Evolutionary conservation across 2,888 invertebrate genomes (phyloP), one percentile per base, ranked within the genome.

Genomic region (Tuta absoluta): DNA sequence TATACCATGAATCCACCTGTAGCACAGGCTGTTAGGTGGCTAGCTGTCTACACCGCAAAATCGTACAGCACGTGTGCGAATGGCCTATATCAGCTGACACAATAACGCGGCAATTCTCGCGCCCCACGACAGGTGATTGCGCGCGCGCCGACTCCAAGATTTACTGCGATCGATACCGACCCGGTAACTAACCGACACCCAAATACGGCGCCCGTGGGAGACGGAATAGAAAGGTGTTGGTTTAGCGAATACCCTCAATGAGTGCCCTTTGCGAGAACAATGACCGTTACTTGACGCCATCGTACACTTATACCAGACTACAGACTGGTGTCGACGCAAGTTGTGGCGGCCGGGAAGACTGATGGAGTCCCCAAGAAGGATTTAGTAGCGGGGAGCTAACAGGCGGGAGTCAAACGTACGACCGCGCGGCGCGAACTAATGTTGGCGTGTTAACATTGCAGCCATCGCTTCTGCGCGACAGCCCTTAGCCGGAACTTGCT

Each of bases 81-180:
- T 10, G 33, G 33, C 62, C 5, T 17, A 56, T 33, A 33, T 37
- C 62, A 49, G 49, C 38, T 38, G 53, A 48, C 57, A 68, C 67
- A 68, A 68, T 67, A 65, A 68, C 64, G 65, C 63, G 66, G 56
- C 69, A 67, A 72, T 69, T 72, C 69, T 69, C 69, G 71, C 68
- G 65, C 60, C 19, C 65, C 53, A 53, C 51, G 69, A 68, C 70
- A 65, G 63, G 64, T 68, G 68, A 66, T 64, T 37, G 66, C 66
- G 66, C 21, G 59, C 63, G 64, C 63, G 64, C 72, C 49, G 69
- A 69, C 61, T 58, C 70, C 38, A 68, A 69, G 72, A 77, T 75
- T 75, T 76, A 76, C 71, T 71, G 68, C 67, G 62, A 65, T 68
- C 72, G 72, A 74, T 73, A 73, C 67, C 67, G 56, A 23, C 63